These are phyloP conservation scores for Pipistrellus pygmaeus DNA, from an alignment of 2,797 vertebrate genomes.

Conservation along the genomic window DNA sequence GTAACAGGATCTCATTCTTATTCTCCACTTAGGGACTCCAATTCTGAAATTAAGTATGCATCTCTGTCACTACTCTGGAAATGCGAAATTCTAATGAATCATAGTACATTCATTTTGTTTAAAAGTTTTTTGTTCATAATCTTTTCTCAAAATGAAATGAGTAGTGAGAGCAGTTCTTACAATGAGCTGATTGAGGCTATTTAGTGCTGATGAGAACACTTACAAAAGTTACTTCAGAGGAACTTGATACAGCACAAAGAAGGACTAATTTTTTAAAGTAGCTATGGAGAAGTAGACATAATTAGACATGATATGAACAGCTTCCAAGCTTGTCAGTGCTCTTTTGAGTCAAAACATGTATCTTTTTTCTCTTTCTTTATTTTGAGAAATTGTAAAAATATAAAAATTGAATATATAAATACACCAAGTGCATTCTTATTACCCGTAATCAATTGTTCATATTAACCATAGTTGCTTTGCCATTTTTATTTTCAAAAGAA, in stretches of 20 bases:
- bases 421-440: not conserved
- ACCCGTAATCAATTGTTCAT: not conserved
- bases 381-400: conserved; percentile 31
- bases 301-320: not conserved
- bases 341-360: not conserved
- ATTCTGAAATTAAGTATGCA: not conserved
- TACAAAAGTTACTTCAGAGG: not conserved
- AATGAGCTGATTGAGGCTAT: not conserved
- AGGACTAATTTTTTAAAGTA: not conserved
- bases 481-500: not conserved
- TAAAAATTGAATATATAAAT: not conserved
- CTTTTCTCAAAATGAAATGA: not conserved
- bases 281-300: not conserved
- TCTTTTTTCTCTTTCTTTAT: conserved; percentile 6
- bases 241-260: not conserved
- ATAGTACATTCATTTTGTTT: not conserved
- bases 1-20: not conserved
- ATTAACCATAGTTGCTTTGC: not conserved
- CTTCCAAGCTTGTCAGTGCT: not conserved
- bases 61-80: not conserved
- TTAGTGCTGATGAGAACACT: not conserved
- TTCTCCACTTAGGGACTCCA: not conserved
- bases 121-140: not conserved
- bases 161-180: not conserved
- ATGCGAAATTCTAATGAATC: not conserved